Percentiles rank a stretch among this genome's conserved stretches.
These are phyloP conservation scores for Orchestes rusci DNA, from an alignment of 2,888 invertebrate genomes.

Conservation along the genomic window DNA sequence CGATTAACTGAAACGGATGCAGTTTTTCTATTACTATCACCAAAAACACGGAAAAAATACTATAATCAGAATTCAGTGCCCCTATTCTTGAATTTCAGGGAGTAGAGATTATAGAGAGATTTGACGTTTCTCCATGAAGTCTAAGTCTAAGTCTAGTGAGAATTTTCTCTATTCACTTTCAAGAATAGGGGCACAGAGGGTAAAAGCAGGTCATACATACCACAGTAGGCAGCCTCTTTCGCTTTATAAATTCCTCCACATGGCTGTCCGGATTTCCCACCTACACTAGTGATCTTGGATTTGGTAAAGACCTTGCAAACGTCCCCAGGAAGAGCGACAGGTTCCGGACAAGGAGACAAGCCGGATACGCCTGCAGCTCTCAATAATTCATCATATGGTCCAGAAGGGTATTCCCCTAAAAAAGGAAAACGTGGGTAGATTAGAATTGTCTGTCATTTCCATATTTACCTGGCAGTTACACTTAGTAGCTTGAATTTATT, in stretches of 20 bases:
- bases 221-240: slow-evolving; percentile 26
- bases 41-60: slow-evolving; percentile 6
- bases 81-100: too few relatives aligned
- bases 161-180: too few relatives aligned
- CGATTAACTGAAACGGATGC: too few relatives aligned
- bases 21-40: too few relatives aligned
- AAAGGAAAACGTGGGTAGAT: slow-evolving; percentile 13
- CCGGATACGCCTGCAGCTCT: slow-evolving; percentile 52
- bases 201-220: slow-evolving; percentile 11
- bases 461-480: too few relatives aligned
- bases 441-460: slow-evolving; percentile 6
- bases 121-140: too few relatives aligned
- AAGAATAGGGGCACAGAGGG: not conserved
- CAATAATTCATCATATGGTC: slow-evolving; percentile 52
- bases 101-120: too few relatives aligned
- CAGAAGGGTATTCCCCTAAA: slow-evolving; percentile 47
- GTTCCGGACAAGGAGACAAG: slow-evolving; percentile 50
- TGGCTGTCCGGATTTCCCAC: slow-evolving; percentile 9
- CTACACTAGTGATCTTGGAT: slow-evolving; percentile 21
- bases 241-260: slow-evolving; percentile 18
- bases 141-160: too few relatives aligned
- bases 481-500: too few relatives aligned
- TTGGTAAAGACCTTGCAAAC: slow-evolving; percentile 45
- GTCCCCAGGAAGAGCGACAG: slow-evolving; percentile 52
- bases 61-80: too few relatives aligned